Evolutionary conservation across 1,140 invertebrate species (phyloP).

Genomic region (Lerema accius): DNA sequence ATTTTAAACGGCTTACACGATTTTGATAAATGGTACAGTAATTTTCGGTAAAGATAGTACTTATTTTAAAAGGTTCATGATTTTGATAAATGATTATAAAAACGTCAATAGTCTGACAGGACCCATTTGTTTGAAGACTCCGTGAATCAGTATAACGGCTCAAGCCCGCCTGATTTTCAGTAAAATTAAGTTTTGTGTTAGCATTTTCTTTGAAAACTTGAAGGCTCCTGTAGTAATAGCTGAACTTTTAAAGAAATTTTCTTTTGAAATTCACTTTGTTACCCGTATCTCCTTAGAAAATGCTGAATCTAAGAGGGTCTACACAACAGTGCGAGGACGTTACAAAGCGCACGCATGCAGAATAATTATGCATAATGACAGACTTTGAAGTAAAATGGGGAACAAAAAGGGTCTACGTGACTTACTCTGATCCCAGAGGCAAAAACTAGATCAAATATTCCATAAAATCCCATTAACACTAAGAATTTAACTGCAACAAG

Average conservation of each 20-base stretch:
- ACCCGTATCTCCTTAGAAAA: slow-evolving; percentile 2
- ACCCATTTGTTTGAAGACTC: not conserved
- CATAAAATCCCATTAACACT: too few relatives aligned
- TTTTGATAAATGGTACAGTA: not conserved
- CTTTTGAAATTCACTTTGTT: slow-evolving; percentile 1
- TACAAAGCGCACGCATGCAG: slow-evolving; percentile 20
- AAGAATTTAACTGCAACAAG: too few relatives aligned
- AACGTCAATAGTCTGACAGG: not conserved
- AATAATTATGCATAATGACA: slow-evolving; percentile 27
- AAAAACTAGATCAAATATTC: not conserved
- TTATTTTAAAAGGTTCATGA: too few relatives aligned
- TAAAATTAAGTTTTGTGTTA: not conserved
- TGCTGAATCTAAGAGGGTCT: slow-evolving; percentile 2
- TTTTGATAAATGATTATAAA: not conserved
- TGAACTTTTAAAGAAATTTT: not conserved
- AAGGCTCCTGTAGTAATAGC: not conserved
- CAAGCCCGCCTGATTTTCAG: not conserved
- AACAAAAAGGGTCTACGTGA: slow-evolving; percentile 8
- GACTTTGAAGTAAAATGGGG: slow-evolving; percentile 17
- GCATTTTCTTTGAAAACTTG: not conserved
- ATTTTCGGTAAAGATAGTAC: not conserved
- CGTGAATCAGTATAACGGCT: not conserved
- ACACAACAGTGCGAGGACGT: slow-evolving; percentile 3
- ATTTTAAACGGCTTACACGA: too few relatives aligned
- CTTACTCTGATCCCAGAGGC: not conserved